Base-by-base conservation (phyloP, 2,797 vertebrate species). In the Megaceryle alcyon region DNA sequence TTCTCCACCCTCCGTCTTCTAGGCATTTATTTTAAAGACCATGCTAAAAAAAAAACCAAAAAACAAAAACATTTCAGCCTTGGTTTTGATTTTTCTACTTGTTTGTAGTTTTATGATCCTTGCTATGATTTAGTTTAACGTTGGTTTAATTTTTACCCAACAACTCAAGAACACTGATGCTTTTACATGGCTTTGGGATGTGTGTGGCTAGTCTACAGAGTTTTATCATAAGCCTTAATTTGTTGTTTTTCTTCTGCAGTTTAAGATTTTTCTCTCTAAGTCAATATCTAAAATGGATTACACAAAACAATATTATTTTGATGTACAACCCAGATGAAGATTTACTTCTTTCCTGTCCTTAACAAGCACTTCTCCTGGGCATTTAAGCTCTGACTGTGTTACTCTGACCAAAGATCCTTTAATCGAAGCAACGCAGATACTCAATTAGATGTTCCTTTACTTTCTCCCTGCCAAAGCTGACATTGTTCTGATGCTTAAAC, bases 321-420 rank as follows among this genome's bases (percentile, higher is more conserved):
- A 29, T 10, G 53, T 21, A 92, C 20, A 86, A 72, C 29, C 21
- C 41, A 46, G 76, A 56, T 41, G 70, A 88, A 68, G 77, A 77
- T 75, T 39, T 64, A 37, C 26, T 53, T 46, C 65, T 71, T 37
- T 80, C 81, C 71, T 61, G 31, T 72, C 80, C 66, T 75, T 70
- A 68, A 53, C 17, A 70, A 70, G 61, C 2, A 0, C 63, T 78
- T 72, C 88, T 78, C 75, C 60, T 0, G 2, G 48, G 76, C 54
- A 48, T 72, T 92, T 46, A 77, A 77, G 37, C 29, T 71, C 72
- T 82, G 76, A 60, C 78, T 57, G 14, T 43, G 69, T 70, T 66
- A 31, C 69, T 73, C 83, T 56, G 81, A 82, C 65, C 89, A 63
- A 69, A 82, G 89, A 84, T 41, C 46, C 70, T 79, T 86, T 66